These are phyloP conservation scores for Xiphias gladius DNA, from an alignment of 2,113 vertebrate genomes.

Conservation along the genomic window DNA sequence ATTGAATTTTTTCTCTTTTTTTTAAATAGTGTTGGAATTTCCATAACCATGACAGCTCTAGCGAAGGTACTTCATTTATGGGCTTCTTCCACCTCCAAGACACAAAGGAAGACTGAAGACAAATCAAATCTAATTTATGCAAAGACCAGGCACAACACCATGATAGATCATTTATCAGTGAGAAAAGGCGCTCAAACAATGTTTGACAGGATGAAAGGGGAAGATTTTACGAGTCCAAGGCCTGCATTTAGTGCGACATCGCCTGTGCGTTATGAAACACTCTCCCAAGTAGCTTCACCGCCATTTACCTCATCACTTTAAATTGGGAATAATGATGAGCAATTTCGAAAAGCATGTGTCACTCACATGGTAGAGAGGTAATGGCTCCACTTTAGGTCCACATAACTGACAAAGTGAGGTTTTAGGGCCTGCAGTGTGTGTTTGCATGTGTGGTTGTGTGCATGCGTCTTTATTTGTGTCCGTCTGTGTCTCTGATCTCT, in stretches of 20 bases:
- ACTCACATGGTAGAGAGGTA: slow-evolving; percentile 7
- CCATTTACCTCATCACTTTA: slow-evolving; percentile 53
- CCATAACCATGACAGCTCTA: slow-evolving; percentile 12
- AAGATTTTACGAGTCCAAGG: slow-evolving; percentile 38
- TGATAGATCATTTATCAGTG: slow-evolving; percentile 25
- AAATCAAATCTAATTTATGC: slow-evolving; percentile 35
- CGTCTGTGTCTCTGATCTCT: slow-evolving; percentile 52
- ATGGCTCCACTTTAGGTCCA: slow-evolving; percentile 24
- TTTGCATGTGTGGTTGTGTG: not conserved
- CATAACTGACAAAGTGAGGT: slow-evolving; percentile 24
- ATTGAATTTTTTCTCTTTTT: not conserved
- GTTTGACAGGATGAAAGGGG: slow-evolving; percentile 45
- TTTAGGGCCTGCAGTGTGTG: slow-evolving; percentile 12
- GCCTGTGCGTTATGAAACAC: slow-evolving; percentile 22
- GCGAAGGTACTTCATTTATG: slow-evolving; percentile 13
- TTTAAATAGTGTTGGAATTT: slow-evolving; percentile 5
- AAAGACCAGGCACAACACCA: slow-evolving; percentile 13
- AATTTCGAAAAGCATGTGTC: slow-evolving; percentile 29
- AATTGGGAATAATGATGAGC: slow-evolving; percentile 40
- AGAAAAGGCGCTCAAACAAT: slow-evolving; percentile 38
- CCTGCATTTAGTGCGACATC: slow-evolving; percentile 33
- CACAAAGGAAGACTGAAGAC: slow-evolving; percentile 23
- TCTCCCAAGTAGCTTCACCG: slow-evolving; percentile 14
- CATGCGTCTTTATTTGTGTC: slow-evolving; percentile 12
- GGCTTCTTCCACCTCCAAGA: slow-evolving; percentile 31